phyloP scores from a whole-genome alignment of 2,888 invertebrate species.

The Oscheius sp. region DNA sequence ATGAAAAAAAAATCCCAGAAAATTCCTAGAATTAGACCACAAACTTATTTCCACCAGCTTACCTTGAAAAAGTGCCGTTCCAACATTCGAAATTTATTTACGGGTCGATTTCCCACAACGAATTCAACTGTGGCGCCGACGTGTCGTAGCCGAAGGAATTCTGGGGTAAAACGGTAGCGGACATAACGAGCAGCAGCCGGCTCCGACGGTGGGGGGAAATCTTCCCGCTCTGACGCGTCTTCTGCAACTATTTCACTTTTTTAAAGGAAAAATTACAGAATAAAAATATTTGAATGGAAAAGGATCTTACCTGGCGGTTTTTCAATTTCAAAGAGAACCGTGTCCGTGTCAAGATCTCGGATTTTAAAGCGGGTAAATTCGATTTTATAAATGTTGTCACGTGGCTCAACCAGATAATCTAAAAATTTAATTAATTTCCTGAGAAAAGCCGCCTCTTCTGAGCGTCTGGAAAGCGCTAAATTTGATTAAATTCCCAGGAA shows the following conservation, averaged over 20 bases:
- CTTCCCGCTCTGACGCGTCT: conserved; percentile 30
- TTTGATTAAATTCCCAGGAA: too few species aligned
- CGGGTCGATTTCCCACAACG: conserved; percentile 89
- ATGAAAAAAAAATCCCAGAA: not conserved
- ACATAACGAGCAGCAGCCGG: conserved; percentile 85
- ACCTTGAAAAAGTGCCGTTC: conserved; percentile 87
- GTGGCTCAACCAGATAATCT: conserved; percentile 90
- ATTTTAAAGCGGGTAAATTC: conserved; percentile 97
- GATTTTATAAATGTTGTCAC: conserved; percentile 95
- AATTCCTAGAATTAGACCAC: not conserved
- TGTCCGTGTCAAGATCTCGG: conserved; percentile 87
- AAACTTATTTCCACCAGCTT: too few species aligned
- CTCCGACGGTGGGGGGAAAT: conserved; percentile 19
- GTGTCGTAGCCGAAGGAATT: conserved; percentile 88
- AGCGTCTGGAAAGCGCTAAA: not conserved
- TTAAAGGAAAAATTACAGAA: conserved; percentile 9
- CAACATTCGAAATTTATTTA: conserved; percentile 95
- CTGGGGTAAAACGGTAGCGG: conserved; percentile 98
- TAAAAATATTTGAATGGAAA: not conserved
- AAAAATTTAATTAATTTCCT: too few species aligned
- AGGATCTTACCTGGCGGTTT: conserved; percentile 78
- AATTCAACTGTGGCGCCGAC: conserved; percentile 99
- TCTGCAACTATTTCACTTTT: conserved; percentile 3
- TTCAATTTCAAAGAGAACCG: conserved; percentile 92
- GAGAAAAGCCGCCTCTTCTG: too few species aligned